A percentile compares a stretch with the other conserved stretches of the same genome.
Evolutionary conservation across 2,113 vertebrate genomes (phyloP).

Genomic region (Scartelaos histophorus): DNA sequence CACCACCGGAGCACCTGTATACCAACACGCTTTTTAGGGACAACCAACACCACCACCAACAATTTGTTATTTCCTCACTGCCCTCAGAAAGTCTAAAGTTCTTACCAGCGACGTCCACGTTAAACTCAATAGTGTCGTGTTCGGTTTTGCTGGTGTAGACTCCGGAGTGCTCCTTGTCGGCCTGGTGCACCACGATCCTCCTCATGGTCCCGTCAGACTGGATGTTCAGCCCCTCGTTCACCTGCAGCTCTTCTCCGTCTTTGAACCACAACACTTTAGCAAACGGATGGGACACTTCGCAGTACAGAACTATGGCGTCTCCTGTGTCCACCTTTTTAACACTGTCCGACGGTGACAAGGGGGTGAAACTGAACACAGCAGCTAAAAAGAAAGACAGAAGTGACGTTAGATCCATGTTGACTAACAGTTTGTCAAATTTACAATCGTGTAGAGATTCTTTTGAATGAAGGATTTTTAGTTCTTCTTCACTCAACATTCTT

Average conservation of each 20-base stretch:
- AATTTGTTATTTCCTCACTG: too few species aligned
- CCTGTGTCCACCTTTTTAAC: conserved; percentile 62
- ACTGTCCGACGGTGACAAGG: conserved; percentile 65
- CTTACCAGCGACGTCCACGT: conserved; percentile 74
- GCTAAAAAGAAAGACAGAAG: conserved; percentile 49
- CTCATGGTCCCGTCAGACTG: conserved; percentile 78
- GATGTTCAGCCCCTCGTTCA: conserved; percentile 62
- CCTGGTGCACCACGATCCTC: conserved; percentile 74
- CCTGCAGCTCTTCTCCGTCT: conserved; percentile 66
- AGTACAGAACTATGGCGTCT: conserved; percentile 75
- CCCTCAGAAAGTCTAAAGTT: too few species aligned
- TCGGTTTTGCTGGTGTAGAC: conserved; percentile 74
- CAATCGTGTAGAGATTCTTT: too few species aligned
- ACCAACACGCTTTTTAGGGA: neutral
- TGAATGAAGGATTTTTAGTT: too few species aligned
- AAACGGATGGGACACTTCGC: conserved; percentile 70
- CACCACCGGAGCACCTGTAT: conserved; percentile 64
- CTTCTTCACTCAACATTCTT: too few species aligned
- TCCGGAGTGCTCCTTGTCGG: conserved; percentile 71
- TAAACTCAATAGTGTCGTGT: conserved; percentile 71
- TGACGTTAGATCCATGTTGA: neutral
- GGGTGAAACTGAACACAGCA: conserved; percentile 65
- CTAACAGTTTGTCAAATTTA: too few species aligned
- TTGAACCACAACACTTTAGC: conserved; percentile 75
- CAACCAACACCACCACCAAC: too few species aligned